Percentiles rank a stretch among this genome's conserved stretches.
Evolutionary conservation across 2,888 invertebrate genomes (phyloP).

Genomic region (Aphodius granarius): DNA sequence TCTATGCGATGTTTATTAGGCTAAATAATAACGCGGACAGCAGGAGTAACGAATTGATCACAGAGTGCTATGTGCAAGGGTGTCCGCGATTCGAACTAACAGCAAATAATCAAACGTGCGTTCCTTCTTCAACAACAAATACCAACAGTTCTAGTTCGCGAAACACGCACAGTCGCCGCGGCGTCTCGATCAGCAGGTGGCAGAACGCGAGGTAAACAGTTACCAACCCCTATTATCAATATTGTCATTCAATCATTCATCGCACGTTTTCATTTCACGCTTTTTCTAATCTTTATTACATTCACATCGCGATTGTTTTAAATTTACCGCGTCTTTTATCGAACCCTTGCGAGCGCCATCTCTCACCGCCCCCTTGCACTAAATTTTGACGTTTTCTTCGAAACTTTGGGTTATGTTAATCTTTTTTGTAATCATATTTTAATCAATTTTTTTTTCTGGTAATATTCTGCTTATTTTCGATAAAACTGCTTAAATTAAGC

Average conservation of each 20-base stretch:
- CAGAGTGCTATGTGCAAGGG: background rate
- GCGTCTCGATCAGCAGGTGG: conserved; percentile 48
- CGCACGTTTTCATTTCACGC: conserved; percentile 4
- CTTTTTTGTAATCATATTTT: too few species aligned
- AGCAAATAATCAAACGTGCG: background rate
- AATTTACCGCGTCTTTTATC: too few species aligned
- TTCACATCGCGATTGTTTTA: too few species aligned
- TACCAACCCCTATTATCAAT: conserved; percentile 36
- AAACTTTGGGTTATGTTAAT: too few species aligned
- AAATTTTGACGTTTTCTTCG: too few species aligned
- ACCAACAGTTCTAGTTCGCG: background rate
- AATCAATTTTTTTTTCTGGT: too few species aligned
- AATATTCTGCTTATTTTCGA: too few species aligned
- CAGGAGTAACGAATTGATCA: background rate
- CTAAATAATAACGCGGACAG: conserved; percentile 16
- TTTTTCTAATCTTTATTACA: background rate
- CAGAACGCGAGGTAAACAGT: conserved; percentile 50
- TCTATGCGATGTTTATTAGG: conserved; percentile 50
- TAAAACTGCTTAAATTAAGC: too few species aligned
- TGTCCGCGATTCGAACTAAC: conserved; percentile 1
- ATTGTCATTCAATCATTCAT: background rate
- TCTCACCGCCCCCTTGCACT: too few species aligned
- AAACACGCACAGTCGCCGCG: conserved; percentile 23
- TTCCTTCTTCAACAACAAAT: background rate
- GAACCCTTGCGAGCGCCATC: too few species aligned